These are phyloP conservation scores for Gymnothorax reevesii DNA, from an alignment of 2,797 vertebrate genomes.

Conservation along the genomic window DNA sequence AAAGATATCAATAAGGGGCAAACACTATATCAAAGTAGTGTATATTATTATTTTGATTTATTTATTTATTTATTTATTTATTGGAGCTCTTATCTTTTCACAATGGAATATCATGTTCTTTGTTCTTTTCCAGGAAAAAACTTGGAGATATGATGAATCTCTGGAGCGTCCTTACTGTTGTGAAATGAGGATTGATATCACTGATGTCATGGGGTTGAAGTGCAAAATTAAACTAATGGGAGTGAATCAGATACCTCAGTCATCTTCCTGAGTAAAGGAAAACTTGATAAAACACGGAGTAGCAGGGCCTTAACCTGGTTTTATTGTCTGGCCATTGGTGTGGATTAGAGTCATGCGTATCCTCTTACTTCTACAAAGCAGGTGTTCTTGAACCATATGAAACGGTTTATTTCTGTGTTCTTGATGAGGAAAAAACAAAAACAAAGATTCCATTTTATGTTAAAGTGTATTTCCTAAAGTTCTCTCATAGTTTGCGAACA, in stretches of 20 bases:
- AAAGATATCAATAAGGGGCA: too few relatives aligned
- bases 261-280: constrained; percentile 55
- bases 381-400: constrained; percentile 65
- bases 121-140: constrained; percentile 61
- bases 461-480: constrained; percentile 33
- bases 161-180: constrained; percentile 65
- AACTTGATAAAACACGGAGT: constrained; percentile 65
- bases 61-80: too few relatives aligned
- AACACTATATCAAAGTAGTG: too few relatives aligned
- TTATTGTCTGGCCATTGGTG: constrained; percentile 67
- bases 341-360: constrained; percentile 71
- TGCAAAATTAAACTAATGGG: constrained; percentile 49
- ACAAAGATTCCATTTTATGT: constrained; percentile 69
- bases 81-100: neutral
- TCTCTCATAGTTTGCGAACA: constrained; percentile 26
- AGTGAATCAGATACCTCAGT: constrained; percentile 51
- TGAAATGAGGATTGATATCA: constrained; percentile 59
- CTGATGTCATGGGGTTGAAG: constrained; percentile 50
- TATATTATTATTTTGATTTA: too few relatives aligned
- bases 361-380: constrained; percentile 70
- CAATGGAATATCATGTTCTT: constrained; percentile 31
- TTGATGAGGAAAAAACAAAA: constrained; percentile 59
- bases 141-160: constrained; percentile 60
- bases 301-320: constrained; percentile 67
- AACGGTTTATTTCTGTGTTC: constrained; percentile 62